These are phyloP conservation scores for Melanotaenia nigrans DNA, from an alignment of 2,797 vertebrate species.

Conservation along the genomic window DNA sequence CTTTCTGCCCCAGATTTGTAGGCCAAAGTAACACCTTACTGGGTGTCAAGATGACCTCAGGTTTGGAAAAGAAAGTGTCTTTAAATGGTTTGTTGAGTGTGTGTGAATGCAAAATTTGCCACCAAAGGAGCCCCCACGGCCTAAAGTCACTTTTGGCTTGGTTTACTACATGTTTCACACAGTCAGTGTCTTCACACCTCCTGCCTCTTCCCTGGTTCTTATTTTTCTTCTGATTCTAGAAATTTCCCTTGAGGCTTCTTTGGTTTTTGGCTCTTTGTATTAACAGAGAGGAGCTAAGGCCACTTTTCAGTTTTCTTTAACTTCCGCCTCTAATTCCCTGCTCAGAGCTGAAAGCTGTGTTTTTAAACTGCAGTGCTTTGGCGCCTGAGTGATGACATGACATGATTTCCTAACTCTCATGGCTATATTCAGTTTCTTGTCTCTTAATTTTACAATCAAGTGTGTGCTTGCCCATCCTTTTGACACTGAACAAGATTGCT, in stretches of 20 bases:
- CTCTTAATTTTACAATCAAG: slow-evolving; percentile 1
- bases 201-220: background rate
- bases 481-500: slow-evolving; percentile 49
- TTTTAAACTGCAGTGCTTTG: slow-evolving; percentile 20
- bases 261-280: background rate
- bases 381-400: background rate
- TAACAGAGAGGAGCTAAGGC: slow-evolving; percentile 39
- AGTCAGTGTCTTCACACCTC: slow-evolving; percentile 37
- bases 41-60: slow-evolving; percentile 60
- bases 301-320: slow-evolving; percentile 35
- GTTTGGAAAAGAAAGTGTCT: slow-evolving; percentile 44
- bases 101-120: slow-evolving; percentile 14
- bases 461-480: slow-evolving; percentile 10
- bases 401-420: background rate
- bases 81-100: slow-evolving; percentile 35
- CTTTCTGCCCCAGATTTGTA: slow-evolving; percentile 46
- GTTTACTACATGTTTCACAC: slow-evolving; percentile 33
- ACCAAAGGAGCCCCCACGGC: slow-evolving; percentile 41
- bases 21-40: slow-evolving; percentile 48
- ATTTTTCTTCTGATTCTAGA: background rate
- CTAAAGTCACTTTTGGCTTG: slow-evolving; percentile 28
- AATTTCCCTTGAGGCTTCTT: slow-evolving; percentile 14
- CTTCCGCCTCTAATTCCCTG: slow-evolving; percentile 33
- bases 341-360: slow-evolving; percentile 42
- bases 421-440: slow-evolving; percentile 18